These are phyloP conservation scores for Crematogaster levior DNA, from an alignment of 2,888 invertebrate species.

Conservation along the genomic window DNA sequence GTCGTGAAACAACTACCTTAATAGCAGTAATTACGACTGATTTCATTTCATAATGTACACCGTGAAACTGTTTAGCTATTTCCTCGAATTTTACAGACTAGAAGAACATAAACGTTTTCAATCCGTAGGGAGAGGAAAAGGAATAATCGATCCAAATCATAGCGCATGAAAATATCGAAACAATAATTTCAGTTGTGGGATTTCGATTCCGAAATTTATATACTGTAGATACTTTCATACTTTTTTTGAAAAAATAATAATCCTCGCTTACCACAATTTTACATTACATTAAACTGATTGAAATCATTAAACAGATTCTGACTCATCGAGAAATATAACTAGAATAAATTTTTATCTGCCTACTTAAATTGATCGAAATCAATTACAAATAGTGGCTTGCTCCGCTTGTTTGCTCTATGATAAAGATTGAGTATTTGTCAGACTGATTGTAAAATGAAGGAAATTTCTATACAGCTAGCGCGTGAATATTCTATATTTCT, in stretches of 20 bases:
- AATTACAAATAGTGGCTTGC: neutral
- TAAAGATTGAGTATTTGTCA: neutral
- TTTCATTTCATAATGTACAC: neutral
- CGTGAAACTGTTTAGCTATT: neutral
- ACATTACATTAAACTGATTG: neutral
- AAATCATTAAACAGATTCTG: neutral
- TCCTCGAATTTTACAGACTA: neutral
- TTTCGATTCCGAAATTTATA: neutral
- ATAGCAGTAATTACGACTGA: no score
- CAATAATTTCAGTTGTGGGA: neutral
- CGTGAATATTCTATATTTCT: neutral
- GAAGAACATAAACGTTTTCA: neutral
- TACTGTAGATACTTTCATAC: neutral
- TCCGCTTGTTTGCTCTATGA: conserved; percentile 15
- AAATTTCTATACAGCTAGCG: neutral
- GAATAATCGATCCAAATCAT: neutral
- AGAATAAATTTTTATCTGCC: neutral
- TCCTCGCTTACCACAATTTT: neutral
- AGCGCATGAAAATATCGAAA: neutral
- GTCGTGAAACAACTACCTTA: no score
- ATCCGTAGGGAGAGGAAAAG: no score
- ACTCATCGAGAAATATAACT: neutral
- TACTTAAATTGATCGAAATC: conserved; percentile 4
- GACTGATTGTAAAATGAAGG: neutral
- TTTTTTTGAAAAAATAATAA: neutral